phyloP scores from a whole-genome alignment of 2,888 invertebrate species.

The Drosophila nr. medialis region DNA sequence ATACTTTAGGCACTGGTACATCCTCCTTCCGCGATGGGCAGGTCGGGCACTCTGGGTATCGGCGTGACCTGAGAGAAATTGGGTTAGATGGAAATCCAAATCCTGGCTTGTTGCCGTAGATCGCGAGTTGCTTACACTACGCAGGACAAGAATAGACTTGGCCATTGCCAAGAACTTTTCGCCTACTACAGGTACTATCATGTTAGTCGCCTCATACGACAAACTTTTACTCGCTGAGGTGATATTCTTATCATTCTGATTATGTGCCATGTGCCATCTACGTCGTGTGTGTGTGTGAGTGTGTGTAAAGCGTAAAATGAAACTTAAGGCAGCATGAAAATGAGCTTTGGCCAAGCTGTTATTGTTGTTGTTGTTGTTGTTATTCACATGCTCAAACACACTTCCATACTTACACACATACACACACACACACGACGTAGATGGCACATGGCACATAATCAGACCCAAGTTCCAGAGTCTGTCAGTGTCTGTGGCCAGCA shows the following conservation, averaged over 20 bases:
- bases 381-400: constrained; percentile 23
- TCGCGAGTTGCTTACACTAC: not conserved
- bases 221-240: too few species aligned
- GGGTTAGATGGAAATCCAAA: not conserved
- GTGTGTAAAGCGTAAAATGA: constrained; percentile 34
- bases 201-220: not conserved
- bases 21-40: not conserved
- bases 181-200: not conserved
- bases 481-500: constrained; percentile 36
- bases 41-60: not conserved
- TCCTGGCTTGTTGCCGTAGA: not conserved
- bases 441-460: constrained; percentile 52
- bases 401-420: constrained; percentile 4
- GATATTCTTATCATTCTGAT: not conserved
- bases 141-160: not conserved
- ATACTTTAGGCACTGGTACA: not conserved
- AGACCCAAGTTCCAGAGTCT: constrained; percentile 45
- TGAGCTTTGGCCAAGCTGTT: constrained; percentile 36
- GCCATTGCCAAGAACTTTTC: not conserved
- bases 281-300: not conserved
- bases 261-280: too few species aligned
- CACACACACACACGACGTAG: not conserved
- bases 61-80: not conserved
- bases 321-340: constrained; percentile 56
- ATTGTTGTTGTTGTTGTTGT: constrained; percentile 19